Evolutionary conservation across 2,797 vertebrate genomes (phyloP).

Genomic region (Limnodromus scolopaceus): DNA sequence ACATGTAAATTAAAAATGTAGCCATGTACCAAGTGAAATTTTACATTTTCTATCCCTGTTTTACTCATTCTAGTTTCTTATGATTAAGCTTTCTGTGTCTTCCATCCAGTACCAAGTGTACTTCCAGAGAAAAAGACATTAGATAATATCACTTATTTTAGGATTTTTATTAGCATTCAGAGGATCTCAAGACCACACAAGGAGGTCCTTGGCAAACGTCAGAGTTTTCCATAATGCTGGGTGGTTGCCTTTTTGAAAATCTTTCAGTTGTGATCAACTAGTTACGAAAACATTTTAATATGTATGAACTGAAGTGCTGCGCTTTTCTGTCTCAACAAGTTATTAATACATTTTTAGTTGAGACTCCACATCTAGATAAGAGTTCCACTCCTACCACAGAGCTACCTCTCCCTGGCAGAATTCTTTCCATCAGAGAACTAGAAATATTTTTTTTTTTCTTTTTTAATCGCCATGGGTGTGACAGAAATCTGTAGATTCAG

Average conservation of each 20-base stretch:
- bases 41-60: not conserved
- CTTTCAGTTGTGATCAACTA: not conserved
- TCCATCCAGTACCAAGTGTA: not conserved
- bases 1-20: not conserved
- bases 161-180: not conserved
- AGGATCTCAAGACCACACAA: slow-evolving; percentile 43
- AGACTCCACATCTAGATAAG: not conserved
- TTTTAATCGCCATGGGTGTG: not conserved
- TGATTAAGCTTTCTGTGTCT: not conserved
- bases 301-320: not conserved
- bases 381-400: not conserved
- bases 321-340: not conserved
- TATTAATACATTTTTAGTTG: not conserved
- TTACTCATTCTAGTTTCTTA: not conserved
- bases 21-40: not conserved
- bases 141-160: not conserved
- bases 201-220: not conserved
- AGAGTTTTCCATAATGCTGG: not conserved
- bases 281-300: not conserved
- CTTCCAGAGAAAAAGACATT: not conserved
- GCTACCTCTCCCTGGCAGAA: not conserved
- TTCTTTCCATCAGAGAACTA: not conserved
- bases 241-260: not conserved
- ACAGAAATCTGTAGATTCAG: not conserved
- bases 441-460: not conserved